Conservation (phyloP, 2,888 invertebrate genomes). For the Cheilosia variabilis region DNA sequence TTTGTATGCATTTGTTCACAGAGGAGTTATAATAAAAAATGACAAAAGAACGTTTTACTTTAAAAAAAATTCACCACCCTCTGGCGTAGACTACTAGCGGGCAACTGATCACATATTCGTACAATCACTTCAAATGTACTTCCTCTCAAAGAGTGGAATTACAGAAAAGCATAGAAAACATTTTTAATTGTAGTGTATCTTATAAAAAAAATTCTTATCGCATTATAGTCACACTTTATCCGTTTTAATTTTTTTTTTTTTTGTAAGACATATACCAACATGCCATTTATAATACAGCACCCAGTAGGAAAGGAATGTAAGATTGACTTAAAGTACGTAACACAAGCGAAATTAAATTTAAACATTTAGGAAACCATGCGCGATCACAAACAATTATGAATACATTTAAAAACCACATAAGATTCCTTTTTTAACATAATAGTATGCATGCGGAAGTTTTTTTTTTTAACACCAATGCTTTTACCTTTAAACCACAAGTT, state of each 20-base stretch:
- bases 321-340: constrained; percentile 15
- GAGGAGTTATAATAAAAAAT: not conserved
- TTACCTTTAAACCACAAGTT: constrained; percentile 32
- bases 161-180: constrained; percentile 51
- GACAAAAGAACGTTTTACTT: constrained; percentile 16
- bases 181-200: constrained; percentile 57
- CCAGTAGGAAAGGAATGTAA: constrained; percentile 8
- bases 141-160: constrained; percentile 61
- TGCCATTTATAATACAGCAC: not conserved
- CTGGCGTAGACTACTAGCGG: constrained; percentile 81
- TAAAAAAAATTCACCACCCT: constrained; percentile 78
- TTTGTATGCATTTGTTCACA: constrained; percentile 1
- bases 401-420: not conserved
- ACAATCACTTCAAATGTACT: constrained; percentile 78
- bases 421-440: not conserved
- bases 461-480: constrained; percentile 15
- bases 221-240: constrained; percentile 61
- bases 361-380: not conserved
- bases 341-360: constrained; percentile 2
- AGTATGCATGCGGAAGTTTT: not conserved
- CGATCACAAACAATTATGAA: not conserved
- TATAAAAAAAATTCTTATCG: constrained; percentile 65
- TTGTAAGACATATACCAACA: constrained; percentile 17
- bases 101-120: constrained; percentile 81
- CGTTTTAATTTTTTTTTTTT: constrained; percentile 49